Percentiles rank a stretch among this genome's conserved stretches.
These are phyloP conservation scores for Drosophila melanogaster DNA, from an alignment of 1,140 invertebrate genomes.

Conservation along the genomic window DNA sequence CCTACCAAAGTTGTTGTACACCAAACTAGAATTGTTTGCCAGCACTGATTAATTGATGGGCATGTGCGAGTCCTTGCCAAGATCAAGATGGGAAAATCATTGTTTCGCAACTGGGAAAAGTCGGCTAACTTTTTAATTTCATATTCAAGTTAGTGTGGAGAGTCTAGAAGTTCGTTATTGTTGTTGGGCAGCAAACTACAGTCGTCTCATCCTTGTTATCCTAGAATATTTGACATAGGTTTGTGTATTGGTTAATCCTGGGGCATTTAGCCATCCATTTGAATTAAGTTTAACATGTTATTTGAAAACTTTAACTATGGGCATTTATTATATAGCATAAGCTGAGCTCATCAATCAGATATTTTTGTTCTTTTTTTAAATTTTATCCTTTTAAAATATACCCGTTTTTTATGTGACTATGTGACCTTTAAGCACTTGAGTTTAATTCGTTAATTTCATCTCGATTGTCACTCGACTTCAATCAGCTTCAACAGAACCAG, in stretches of 20 bases:
- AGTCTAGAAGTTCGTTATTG: neutral
- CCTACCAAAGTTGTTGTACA: constrained; percentile 19
- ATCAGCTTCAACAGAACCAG: constrained; percentile 27
- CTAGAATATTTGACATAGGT: too few relatives aligned
- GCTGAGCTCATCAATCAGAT: too few relatives aligned
- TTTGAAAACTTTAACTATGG: too few relatives aligned
- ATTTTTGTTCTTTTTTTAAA: too few relatives aligned
- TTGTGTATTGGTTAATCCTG: too few relatives aligned
- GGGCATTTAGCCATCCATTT: too few relatives aligned
- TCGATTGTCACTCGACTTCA: constrained; percentile 5
- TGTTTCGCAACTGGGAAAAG: neutral
- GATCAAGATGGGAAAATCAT: constrained; percentile 23
- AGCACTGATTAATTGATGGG: constrained; percentile 59
- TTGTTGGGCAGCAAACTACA: neutral
- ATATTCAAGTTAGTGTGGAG: neutral
- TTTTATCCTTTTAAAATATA: neutral
- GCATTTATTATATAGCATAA: too few relatives aligned
- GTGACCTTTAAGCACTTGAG: constrained; percentile 3
- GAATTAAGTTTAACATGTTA: too few relatives aligned
- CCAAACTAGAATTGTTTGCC: constrained; percentile 39
- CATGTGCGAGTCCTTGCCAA: neutral
- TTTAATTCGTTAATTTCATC: constrained; percentile 6
- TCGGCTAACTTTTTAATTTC: constrained; percentile 15
- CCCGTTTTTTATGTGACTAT: neutral
- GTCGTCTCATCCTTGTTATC: neutral